Conservation (phyloP, 2,888 invertebrate species). For the Epirrhoe tristata region DNA sequence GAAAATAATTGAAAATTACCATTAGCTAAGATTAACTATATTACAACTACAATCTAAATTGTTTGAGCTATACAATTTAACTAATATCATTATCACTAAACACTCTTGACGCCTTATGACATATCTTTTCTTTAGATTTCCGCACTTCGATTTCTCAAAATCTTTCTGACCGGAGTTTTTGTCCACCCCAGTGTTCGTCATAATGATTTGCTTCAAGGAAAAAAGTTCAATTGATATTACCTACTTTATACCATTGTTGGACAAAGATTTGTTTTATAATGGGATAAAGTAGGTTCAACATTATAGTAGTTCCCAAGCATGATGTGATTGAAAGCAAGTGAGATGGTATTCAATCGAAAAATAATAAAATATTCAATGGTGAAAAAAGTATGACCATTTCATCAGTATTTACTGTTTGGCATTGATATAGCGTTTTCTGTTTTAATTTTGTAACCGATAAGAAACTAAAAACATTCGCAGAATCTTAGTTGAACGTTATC, state of each 20-base stretch:
- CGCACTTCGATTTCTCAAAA: neutral
- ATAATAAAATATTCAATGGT: constrained; percentile 11
- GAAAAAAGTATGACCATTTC: constrained; percentile 16
- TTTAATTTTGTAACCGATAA: constrained; percentile 23
- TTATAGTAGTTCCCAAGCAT: constrained; percentile 7
- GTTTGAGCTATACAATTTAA: neutral
- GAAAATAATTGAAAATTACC: neutral
- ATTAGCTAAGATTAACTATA: neutral
- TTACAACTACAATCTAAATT: neutral
- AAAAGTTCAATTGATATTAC: neutral
- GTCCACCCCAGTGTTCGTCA: neutral
- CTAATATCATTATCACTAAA: neutral
- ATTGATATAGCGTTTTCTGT: constrained; percentile 10
- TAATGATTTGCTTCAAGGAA: neutral
- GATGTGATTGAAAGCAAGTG: neutral
- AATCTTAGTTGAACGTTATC: constrained; percentile 11
- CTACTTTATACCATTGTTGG: too few species aligned
- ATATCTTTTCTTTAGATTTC: neutral
- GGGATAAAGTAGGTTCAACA: neutral
- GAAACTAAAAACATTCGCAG: constrained; percentile 14
- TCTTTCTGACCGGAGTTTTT: neutral
- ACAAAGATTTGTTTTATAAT: too few species aligned
- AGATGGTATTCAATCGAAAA: neutral
- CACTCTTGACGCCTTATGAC: neutral
- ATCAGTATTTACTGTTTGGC: constrained; percentile 12